A percentile compares a stretch with the other conserved stretches of the same genome.
Conservation (phyloP, 2,888 invertebrate genomes). For the Eupsilia transversa region DNA sequence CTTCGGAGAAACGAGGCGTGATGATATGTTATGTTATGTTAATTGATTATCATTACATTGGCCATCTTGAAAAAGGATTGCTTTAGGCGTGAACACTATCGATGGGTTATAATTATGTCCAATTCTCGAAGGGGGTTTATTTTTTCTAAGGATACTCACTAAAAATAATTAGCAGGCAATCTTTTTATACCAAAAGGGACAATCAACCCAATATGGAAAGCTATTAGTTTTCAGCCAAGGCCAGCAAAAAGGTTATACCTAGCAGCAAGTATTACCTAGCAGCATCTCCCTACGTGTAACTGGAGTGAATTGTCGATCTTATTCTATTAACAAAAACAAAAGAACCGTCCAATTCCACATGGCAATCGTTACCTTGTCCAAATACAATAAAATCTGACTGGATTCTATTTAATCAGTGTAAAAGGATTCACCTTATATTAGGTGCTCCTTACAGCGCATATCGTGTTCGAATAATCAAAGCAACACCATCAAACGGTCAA, state of each 20-base stretch:
- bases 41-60: not conserved
- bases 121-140: not conserved
- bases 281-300: not conserved
- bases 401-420: slow-evolving; percentile 65
- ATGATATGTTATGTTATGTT: too few relatives aligned
- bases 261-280: not conserved
- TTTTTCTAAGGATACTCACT: not conserved
- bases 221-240: not conserved
- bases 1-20: too few relatives aligned
- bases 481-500: slow-evolving; percentile 38
- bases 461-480: slow-evolving; percentile 48
- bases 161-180: not conserved
- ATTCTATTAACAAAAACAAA: slow-evolving; percentile 33
- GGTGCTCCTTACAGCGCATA: slow-evolving; percentile 31
- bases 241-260: not conserved
- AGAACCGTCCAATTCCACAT: slow-evolving; percentile 13
- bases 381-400: slow-evolving; percentile 62
- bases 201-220: slow-evolving; percentile 13
- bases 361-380: slow-evolving; percentile 39
- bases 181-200: not conserved
- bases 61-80: not conserved
- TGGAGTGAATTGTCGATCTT: slow-evolving; percentile 16
- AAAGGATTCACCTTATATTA: slow-evolving; percentile 64
- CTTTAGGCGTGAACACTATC: not conserved
- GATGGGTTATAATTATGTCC: not conserved